Evolutionary conservation across 2,113 vertebrate species (phyloP), one percentile per base, ranked within the genome.

Genomic region (Spea multiplicata): DNA sequence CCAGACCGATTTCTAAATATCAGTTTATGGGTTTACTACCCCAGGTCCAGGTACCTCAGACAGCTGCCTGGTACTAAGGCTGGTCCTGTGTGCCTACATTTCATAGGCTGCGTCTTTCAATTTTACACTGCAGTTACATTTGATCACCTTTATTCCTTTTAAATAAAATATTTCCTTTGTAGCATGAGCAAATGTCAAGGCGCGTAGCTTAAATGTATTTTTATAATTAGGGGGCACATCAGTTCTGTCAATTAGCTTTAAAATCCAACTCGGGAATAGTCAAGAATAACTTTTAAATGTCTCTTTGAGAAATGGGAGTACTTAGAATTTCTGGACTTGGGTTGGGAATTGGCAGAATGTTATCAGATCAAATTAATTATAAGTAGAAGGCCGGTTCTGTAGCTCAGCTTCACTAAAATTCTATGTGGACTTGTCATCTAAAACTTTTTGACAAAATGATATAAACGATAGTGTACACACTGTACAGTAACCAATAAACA

Each of bases 341-440:
- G 14, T 50, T 82, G 16, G 69, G 49, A 44, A 53, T 64, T 64
- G 59, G 47, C 30, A 67, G 75, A 78, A 73, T 7, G 45, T 52
- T 59, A 75, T 66, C 57, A 80, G 44, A 59, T 76, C 17, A 74
- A 73, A 76, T 80, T 76, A 82, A 80, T 76, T 53, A 70, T 52
- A 64, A 61, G 57, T 44, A 69, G 65, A 57, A 14, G 45, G 66
- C 66, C 10, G 5, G n/a, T 68, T 50, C 17, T 72, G 44, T 30
- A 46, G 10, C 44, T 52, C 46, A 5, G 14, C 52, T 64, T 80
- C 59, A 13, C 16, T 50, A 44, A 76, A 80, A 73, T 44, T 74
- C 17, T 30, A 12, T 44, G 67, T 66, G 30, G 17, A 50, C 57
- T n/a, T n/a, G n/a, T n/a, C n/a, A n/a, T n/a, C n/a, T n/a, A n/a